These are phyloP conservation scores for Cyclura pinguis DNA, from an alignment of 2,797 vertebrate genomes.

Conservation along the genomic window DNA sequence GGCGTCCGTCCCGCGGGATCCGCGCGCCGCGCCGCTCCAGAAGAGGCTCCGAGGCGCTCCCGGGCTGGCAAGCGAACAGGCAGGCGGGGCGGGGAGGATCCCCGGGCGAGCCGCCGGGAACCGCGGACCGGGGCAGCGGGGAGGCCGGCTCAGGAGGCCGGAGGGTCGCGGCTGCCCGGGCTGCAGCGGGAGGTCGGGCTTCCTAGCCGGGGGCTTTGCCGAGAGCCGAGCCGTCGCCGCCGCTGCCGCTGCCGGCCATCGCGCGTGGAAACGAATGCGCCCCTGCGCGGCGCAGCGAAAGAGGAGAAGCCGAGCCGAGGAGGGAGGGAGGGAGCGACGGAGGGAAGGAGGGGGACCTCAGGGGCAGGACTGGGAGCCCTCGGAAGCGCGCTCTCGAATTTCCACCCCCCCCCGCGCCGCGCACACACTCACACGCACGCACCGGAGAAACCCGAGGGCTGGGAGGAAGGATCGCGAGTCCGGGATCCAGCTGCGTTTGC, in stretches of 20 bases:
- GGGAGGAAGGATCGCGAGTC: constrained; percentile 60
- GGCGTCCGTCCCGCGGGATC: neutral
- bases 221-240: neutral
- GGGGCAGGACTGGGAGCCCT: neutral
- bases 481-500: neutral
- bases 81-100: neutral
- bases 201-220: no score
- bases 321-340: constrained; percentile 45
- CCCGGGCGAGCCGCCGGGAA: neutral
- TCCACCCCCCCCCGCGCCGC: neutral
- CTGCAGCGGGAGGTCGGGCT: no score
- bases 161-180: no score
- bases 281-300: no score
- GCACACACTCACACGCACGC: no score
- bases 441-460: constrained; percentile 12
- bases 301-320: no score
- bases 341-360: constrained; percentile 41
- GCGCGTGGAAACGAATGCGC: neutral
- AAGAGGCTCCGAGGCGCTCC: no score
- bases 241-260: no score
- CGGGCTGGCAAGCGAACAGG: no score
- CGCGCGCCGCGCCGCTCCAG: neutral
- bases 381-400: neutral
- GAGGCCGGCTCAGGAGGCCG: no score
- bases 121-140: neutral